These are phyloP conservation scores for Nematolebias whitei DNA, from an alignment of 2,113 vertebrate genomes.

Conservation along the genomic window DNA sequence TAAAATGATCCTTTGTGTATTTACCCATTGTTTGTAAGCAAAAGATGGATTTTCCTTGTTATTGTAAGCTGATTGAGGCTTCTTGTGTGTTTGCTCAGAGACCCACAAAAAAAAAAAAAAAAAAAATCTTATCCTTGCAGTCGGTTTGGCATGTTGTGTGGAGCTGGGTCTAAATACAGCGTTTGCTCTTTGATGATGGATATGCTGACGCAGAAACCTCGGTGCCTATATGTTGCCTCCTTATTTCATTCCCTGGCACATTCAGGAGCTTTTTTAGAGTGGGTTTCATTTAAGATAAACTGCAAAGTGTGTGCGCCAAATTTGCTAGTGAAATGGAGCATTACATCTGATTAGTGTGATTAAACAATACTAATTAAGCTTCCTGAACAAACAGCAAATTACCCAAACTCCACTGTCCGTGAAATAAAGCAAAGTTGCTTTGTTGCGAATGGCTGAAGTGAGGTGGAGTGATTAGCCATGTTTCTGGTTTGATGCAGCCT, in stretches of 20 bases:
- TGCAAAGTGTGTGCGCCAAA: conserved; percentile 39
- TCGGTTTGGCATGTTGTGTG: conserved; percentile 8
- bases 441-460: conserved; percentile 41
- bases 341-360: conserved; percentile 72
- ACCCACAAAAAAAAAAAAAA: conserved; percentile 7
- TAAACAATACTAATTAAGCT: conserved; percentile 72
- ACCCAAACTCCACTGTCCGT: conserved; percentile 46
- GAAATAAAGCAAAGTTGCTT: conserved; percentile 44
- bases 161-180: background rate
- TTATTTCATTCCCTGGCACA: background rate
- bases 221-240: background rate
- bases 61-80: conserved; percentile 26
- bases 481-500: conserved; percentile 46
- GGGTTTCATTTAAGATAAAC: conserved; percentile 29
- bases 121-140: background rate
- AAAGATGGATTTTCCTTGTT: conserved; percentile 41
- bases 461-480: conserved; percentile 41
- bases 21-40: conserved; percentile 27
- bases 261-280: background rate
- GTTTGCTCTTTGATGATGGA: conserved; percentile 13
- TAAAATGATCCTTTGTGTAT: conserved; percentile 29
- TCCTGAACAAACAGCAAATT: conserved; percentile 70
- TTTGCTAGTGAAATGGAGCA: conserved; percentile 36
- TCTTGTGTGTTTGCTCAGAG: conserved; percentile 16
- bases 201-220: conserved; percentile 11